Conservation (phyloP, 2,113 vertebrate species). For the Agapornis roseicollis region DNA sequence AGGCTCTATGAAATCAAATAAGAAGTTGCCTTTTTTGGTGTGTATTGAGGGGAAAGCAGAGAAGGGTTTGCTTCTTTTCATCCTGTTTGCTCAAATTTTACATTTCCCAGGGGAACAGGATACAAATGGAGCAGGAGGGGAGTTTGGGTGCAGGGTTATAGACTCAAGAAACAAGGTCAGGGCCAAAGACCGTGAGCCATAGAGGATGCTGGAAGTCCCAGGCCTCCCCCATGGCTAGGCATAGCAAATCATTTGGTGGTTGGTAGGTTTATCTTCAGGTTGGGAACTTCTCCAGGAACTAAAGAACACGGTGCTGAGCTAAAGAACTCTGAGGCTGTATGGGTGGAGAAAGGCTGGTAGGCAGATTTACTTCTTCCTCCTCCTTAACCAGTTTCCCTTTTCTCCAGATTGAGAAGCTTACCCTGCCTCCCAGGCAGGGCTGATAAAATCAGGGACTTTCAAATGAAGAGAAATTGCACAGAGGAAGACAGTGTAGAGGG, state of each 20-base stretch:
- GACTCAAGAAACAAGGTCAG: neutral
- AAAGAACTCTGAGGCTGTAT: neutral
- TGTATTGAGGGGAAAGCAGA: neutral
- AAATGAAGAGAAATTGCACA: slow-evolving; percentile 2
- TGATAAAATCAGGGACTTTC: slow-evolving; percentile 60
- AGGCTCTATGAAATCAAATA: neutral
- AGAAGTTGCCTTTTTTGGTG: neutral
- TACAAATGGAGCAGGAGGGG: neutral
- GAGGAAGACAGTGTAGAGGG: neutral
- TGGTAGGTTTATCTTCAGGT: neutral
- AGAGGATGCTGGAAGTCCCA: slow-evolving; percentile 10
- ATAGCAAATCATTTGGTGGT: neutral
- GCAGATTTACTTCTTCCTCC: neutral
- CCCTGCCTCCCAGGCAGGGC: slow-evolving; percentile 9
- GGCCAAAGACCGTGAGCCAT: neutral
- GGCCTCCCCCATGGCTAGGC: neutral
- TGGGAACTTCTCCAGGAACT: neutral
- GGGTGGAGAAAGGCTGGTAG: neutral
- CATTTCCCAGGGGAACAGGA: neutral
- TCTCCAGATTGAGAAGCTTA: neutral
- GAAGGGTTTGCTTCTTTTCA: neutral
- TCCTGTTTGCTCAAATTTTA: neutral
- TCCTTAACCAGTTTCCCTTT: neutral
- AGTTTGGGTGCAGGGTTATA: neutral
- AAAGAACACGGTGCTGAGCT: neutral